phyloP scores from a whole-genome alignment of 2,797 vertebrate species.

The Graptemys geographica region DNA sequence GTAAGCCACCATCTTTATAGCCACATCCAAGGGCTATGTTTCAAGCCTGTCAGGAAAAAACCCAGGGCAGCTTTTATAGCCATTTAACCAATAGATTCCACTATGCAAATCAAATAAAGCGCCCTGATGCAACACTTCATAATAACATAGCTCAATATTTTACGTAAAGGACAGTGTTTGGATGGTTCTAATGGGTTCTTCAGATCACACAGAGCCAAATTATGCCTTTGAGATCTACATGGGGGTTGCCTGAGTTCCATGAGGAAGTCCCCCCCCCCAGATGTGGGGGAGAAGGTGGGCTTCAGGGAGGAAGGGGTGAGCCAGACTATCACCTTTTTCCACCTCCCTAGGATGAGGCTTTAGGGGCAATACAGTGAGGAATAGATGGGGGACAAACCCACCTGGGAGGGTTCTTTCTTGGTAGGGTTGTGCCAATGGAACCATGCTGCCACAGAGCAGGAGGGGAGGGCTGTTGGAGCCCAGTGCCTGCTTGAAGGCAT shows the following conservation, averaged over 20 bases:
- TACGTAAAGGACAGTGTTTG: rapidly evolving
- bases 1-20: constrained; percentile 4
- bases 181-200: background rate
- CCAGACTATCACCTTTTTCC: background rate
- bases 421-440: background rate
- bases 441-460: background rate
- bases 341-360: background rate
- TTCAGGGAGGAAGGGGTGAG: background rate
- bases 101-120: background rate
- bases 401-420: background rate
- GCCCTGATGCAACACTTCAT: background rate
- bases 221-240: rapidly evolving
- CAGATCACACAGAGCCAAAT: background rate
- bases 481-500: background rate
- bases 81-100: background rate
- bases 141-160: background rate
- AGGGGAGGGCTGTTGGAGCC: background rate
- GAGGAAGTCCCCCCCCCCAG: background rate
- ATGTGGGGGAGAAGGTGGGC: rapidly evolving
- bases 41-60: constrained; percentile 19
- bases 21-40: background rate
- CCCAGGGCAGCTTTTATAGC: constrained; percentile 2
- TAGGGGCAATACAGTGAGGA: background rate
- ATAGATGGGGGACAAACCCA: background rate
- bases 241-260: background rate